Evolutionary conservation across 2,888 invertebrate species (phyloP).

Genomic region (Drosophila multiciliata): DNA sequence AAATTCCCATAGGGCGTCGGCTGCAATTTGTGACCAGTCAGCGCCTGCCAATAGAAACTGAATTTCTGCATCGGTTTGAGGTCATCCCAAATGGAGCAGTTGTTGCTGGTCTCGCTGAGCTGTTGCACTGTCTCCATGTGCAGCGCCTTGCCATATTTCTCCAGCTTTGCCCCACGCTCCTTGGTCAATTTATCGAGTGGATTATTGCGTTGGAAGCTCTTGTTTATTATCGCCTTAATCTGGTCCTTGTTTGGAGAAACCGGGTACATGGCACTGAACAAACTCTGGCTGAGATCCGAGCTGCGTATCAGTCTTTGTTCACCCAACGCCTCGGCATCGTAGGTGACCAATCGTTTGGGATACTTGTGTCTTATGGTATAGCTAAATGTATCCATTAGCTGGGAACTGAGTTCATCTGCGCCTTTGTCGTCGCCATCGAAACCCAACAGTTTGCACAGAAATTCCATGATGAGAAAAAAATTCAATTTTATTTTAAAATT

Average conservation of each 20-base stretch:
- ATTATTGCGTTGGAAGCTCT: neutral
- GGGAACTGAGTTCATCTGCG: too few species aligned
- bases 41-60: conserved; percentile 66
- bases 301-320: conserved; percentile 56
- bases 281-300: conserved; percentile 37
- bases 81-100: conserved; percentile 40
- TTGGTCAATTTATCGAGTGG: neutral
- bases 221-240: neutral
- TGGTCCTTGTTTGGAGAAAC: neutral
- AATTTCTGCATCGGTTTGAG: conserved; percentile 53
- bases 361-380: conserved; percentile 50
- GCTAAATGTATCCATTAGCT: conserved; percentile 24
- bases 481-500: conserved; percentile 18
- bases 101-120: accelerated
- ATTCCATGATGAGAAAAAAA: conserved; percentile 27
- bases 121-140: conserved; percentile 11
- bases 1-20: conserved; percentile 69
- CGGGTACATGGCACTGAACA: neutral
- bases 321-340: conserved; percentile 53
- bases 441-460: conserved; percentile 30
- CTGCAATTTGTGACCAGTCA: conserved; percentile 50
- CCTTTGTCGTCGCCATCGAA: neutral
- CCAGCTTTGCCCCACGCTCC: conserved; percentile 7
- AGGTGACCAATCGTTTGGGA: conserved; percentile 56
- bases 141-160: conserved; percentile 31